Conservation (phyloP, 2,797 vertebrate genomes). For the Dermochelys coriacea region DNA sequence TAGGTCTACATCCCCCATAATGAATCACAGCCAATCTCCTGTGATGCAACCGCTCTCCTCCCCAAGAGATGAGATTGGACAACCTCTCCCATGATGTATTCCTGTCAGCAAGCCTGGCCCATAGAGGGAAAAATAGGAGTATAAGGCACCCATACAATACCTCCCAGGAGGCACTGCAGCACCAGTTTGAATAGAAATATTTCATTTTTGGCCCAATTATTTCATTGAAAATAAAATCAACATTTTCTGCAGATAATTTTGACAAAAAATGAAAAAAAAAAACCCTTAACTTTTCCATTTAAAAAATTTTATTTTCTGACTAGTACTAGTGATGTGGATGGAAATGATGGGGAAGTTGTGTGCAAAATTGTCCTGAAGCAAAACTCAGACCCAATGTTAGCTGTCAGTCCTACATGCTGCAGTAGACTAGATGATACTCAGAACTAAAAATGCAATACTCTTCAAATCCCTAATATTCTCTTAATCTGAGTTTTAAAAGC, state of each 20-base stretch:
- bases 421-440: neutral
- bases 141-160: neutral
- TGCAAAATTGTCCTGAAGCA: neutral
- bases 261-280: neutral
- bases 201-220: neutral
- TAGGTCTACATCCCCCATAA: neutral
- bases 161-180: neutral
- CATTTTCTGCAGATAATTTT: neutral
- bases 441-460: neutral
- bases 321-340: neutral
- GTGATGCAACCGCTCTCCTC: neutral
- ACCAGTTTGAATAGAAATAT: neutral
- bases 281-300: fast-evolving
- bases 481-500: neutral
- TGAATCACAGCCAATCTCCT: neutral
- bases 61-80: neutral
- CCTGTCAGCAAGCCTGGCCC: neutral
- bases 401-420: neutral
- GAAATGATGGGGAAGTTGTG: neutral
- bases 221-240: neutral
- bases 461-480: neutral
- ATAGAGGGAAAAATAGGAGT: neutral
- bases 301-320: neutral
- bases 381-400: neutral
- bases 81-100: too few relatives aligned